Conservation (phyloP, 2,888 invertebrate genomes). For the Phengaris arion region DNA sequence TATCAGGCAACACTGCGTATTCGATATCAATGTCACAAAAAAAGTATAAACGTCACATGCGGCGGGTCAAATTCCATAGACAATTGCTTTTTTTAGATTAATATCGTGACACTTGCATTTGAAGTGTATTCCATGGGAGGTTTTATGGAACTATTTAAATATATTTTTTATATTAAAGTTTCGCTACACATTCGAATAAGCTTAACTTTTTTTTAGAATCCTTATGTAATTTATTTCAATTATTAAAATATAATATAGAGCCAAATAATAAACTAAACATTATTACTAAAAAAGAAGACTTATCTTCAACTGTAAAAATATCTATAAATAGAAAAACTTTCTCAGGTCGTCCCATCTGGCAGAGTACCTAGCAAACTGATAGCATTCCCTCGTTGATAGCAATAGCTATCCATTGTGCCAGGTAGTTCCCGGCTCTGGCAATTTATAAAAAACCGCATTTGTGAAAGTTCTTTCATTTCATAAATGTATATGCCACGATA, state of each 20-base stretch:
- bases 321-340: no score
- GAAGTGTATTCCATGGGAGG: neutral
- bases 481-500: neutral
- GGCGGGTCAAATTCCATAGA: constrained; percentile 11
- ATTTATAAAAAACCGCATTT: neutral
- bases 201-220: neutral
- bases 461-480: neutral
- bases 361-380: no score
- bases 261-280: no score
- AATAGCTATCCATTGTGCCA: no score
- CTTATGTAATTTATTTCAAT: no score
- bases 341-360: no score
- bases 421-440: neutral
- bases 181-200: neutral
- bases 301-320: no score
- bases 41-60: constrained; percentile 30
- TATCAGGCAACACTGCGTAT: constrained; percentile 39
- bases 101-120: neutral
- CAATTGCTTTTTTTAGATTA: neutral
- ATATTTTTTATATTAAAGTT: neutral
- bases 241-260: no score
- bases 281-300: no score
- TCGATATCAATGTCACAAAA: constrained; percentile 36
- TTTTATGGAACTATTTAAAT: no score
- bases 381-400: no score